These are phyloP conservation scores for Myathropa florea DNA, from an alignment of 2,888 invertebrate species.

Conservation along the genomic window DNA sequence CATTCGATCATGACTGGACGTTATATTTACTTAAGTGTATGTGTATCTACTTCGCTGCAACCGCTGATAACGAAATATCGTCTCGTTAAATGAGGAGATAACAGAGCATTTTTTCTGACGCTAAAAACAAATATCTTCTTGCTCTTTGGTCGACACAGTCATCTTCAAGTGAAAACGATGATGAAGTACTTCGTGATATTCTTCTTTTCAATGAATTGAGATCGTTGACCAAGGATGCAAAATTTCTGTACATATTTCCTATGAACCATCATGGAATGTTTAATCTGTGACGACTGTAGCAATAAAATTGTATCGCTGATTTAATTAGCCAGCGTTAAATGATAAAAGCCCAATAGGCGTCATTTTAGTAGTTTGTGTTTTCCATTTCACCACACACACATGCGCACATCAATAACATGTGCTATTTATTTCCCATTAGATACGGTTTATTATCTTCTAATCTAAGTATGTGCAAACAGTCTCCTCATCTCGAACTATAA, in stretches of 20 bases:
- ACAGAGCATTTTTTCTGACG: background rate
- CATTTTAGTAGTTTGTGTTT: no score
- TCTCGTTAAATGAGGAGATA: background rate
- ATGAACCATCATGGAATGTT: background rate
- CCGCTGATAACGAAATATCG: background rate
- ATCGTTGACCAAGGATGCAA: background rate
- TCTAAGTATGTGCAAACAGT: background rate
- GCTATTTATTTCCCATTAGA: background rate
- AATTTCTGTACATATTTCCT: background rate
- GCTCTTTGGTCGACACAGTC: background rate
- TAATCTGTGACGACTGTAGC: background rate
- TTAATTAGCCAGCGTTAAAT: background rate
- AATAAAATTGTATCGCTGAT: background rate
- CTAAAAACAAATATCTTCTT: background rate
- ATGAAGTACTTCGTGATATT: background rate
- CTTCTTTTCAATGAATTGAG: background rate
- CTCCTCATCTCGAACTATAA: background rate
- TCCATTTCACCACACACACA: background rate
- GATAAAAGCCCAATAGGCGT: background rate
- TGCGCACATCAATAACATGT: background rate
- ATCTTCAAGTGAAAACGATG: background rate
- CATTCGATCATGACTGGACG: background rate
- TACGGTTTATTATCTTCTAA: background rate
- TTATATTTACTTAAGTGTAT: background rate
- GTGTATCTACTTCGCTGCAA: background rate